Percentiles rank a stretch among this genome's conserved stretches.
phyloP scores from a whole-genome alignment of 2,797 vertebrate species.

The Chelon auratus region DNA sequence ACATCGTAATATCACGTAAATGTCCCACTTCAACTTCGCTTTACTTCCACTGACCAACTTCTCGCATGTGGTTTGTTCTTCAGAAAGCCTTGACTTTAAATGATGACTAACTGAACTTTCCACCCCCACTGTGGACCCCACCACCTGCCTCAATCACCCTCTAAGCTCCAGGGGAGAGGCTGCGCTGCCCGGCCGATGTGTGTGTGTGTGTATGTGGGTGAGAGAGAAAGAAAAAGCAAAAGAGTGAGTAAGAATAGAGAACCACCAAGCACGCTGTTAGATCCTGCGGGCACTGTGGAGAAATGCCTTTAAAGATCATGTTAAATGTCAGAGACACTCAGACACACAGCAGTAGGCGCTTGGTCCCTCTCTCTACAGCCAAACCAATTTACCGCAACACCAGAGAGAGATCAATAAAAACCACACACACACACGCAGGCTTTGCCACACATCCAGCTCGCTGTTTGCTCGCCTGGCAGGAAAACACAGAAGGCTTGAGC shows the following conservation, averaged over 20 bases:
- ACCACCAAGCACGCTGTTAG: constrained; percentile 80
- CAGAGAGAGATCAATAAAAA: constrained; percentile 80
- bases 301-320: constrained; percentile 90
- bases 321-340: constrained; percentile 89
- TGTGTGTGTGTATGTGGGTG: constrained; percentile 23
- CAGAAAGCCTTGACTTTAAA: constrained; percentile 60
- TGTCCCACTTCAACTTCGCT: constrained; percentile 16
- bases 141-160: constrained; percentile 68
- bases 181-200: constrained; percentile 43
- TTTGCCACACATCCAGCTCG: constrained; percentile 59
- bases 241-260: constrained; percentile 69
- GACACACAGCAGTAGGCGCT: constrained; percentile 83
- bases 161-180: constrained; percentile 64
- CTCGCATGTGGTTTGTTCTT: constrained; percentile 50
- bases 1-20: background rate
- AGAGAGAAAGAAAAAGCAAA: constrained; percentile 54
- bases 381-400: constrained; percentile 85
- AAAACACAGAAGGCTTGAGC: constrained; percentile 69
- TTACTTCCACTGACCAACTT: constrained; percentile 32
- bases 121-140: constrained; percentile 52
- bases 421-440: constrained; percentile 45
- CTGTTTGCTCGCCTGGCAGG: constrained; percentile 72
- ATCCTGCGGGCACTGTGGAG: constrained; percentile 84
- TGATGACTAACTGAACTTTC: constrained; percentile 72
- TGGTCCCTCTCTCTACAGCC: constrained; percentile 81